Conservation (phyloP, 1,140 invertebrate species). For the Conus betulinus region DNA sequence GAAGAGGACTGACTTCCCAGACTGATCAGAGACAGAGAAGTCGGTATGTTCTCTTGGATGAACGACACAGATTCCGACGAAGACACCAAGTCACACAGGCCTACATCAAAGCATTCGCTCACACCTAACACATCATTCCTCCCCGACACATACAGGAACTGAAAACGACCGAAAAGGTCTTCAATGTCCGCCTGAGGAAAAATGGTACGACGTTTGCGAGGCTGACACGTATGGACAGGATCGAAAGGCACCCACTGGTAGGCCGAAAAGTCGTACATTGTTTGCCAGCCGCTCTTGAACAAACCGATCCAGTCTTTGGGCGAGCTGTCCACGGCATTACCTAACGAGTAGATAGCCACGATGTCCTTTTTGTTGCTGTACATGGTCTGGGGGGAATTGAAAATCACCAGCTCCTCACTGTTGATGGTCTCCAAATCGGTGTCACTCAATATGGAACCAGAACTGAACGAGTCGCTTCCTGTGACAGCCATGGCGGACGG, state of each 20-base stretch:
- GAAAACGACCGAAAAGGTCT: constrained; percentile 12
- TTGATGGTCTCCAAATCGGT: constrained; percentile 24
- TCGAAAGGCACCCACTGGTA: constrained; percentile 16
- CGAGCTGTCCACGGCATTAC: constrained; percentile 14
- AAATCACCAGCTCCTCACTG: constrained; percentile 36
- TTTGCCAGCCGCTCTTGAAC: constrained; percentile 32
- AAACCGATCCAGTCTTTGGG: constrained; percentile 29
- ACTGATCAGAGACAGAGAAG: constrained; percentile 26
- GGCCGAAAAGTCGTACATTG: constrained; percentile 2
- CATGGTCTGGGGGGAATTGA: constrained; percentile 4
- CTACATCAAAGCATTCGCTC: constrained; percentile 19
- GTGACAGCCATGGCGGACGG: not conserved
- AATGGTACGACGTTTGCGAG: constrained; percentile 7
- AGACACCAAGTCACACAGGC: not conserved
- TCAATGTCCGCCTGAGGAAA: constrained; percentile 24
- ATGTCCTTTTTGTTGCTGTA: constrained; percentile 31
- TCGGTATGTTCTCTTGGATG: not conserved
- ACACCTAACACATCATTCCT: constrained; percentile 10
- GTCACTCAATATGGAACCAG: constrained; percentile 11
- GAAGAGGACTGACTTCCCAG: constrained; percentile 5
- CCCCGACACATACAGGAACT: constrained; percentile 26
- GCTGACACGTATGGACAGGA: not conserved
- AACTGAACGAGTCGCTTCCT: constrained; percentile 10
- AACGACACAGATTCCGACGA: not conserved
- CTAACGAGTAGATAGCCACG: constrained; percentile 2